Evolutionary conservation across 2,113 vertebrate species (phyloP).

Genomic region (Odocoileus hemionus): DNA sequence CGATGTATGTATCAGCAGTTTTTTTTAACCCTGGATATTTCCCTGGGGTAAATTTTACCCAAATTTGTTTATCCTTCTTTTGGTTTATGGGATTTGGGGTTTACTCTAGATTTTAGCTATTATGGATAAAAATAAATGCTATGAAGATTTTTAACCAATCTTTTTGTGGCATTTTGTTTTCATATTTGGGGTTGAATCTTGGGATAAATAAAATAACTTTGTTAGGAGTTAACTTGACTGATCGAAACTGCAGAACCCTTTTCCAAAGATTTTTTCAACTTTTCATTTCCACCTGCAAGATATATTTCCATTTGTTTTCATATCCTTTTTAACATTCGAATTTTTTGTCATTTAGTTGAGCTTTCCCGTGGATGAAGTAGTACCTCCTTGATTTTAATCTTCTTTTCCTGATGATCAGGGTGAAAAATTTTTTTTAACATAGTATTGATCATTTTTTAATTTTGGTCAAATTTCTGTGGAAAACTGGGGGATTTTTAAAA

Average conservation of each 20-base stretch:
- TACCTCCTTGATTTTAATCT: background rate
- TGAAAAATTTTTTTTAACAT: background rate
- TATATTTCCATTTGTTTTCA: background rate
- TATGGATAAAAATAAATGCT: background rate
- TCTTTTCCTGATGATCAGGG: background rate
- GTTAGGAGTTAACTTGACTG: background rate
- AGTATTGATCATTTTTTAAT: background rate
- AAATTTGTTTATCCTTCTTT: background rate
- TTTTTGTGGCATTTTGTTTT: slow-evolving; percentile 22
- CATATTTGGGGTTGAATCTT: background rate
- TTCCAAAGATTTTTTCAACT: background rate
- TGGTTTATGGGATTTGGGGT: background rate
- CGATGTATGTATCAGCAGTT: background rate
- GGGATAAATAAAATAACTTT: background rate
- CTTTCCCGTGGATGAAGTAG: background rate
- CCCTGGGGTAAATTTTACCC: background rate
- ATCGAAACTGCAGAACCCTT: background rate
- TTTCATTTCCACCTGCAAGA: background rate
- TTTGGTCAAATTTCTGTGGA: slow-evolving; percentile 10
- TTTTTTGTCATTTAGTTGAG: background rate
- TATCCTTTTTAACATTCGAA: background rate
- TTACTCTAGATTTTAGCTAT: background rate
- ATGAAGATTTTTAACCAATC: background rate
- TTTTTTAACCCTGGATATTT: background rate
- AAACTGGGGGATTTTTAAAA: background rate